A percentile compares a stretch with the other conserved stretches of the same genome.
Evolutionary conservation across 2,797 vertebrate genomes (phyloP).

Genomic region (Sus cebifrons): DNA sequence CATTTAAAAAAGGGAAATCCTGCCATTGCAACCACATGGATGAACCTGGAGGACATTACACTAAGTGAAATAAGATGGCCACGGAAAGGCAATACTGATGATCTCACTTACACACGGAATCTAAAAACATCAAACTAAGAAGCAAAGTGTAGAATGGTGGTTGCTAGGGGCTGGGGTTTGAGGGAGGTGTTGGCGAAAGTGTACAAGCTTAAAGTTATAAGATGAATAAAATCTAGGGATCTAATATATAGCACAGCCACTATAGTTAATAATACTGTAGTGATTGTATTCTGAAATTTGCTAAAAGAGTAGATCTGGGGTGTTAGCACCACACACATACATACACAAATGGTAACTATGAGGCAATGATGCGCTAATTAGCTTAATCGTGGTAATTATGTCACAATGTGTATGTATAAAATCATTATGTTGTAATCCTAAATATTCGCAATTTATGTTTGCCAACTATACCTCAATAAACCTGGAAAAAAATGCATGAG

Average conservation of each 20-base stretch:
- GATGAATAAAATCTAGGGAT: not conserved
- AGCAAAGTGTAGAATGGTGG: not conserved
- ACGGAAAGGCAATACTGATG: not conserved
- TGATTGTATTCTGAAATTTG: not conserved
- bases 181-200: not conserved
- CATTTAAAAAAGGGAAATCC: not conserved
- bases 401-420: not conserved
- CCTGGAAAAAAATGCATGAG: not conserved
- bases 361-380: not conserved
- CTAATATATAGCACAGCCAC: not conserved
- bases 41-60: not conserved
- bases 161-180: too few species aligned
- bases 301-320: not conserved
- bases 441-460: constrained; percentile 37
- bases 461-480: not conserved
- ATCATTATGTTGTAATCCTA: not conserved
- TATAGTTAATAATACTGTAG: not conserved
- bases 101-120: not conserved
- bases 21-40: not conserved
- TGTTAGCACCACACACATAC: not conserved
- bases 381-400: not conserved
- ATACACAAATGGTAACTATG: not conserved
- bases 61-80: constrained; percentile 31
- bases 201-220: not conserved
- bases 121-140: not conserved